Percentiles rank a stretch among this genome's conserved stretches.
Evolutionary conservation across 92 coral and sea anemone genomes (phyloP).

Genomic region (Zoanthus sociatus): DNA sequence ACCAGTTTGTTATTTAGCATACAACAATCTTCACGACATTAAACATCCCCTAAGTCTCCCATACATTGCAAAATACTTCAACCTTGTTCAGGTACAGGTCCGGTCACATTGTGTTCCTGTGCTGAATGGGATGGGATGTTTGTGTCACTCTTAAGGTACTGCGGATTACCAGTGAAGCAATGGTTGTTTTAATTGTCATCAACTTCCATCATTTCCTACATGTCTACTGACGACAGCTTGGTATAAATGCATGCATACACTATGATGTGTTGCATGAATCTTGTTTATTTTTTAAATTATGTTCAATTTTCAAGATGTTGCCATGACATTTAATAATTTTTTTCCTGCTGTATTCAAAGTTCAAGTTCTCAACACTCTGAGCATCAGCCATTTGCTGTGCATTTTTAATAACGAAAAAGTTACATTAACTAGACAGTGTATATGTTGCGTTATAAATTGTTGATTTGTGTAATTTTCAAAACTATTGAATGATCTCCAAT

Average conservation of each 20-base stretch:
- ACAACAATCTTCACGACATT: conserved; percentile 92
- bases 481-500: no score
- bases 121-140: conserved; percentile 43
- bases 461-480: no score
- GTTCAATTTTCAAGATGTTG: not conserved
- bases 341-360: not conserved
- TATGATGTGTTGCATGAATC: conserved; percentile 20
- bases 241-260: conserved; percentile 16
- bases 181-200: conserved; percentile 35
- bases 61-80: conserved; percentile 74
- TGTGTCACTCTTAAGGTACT: conserved; percentile 35
- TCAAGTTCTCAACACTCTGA: no score
- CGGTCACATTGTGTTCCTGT: conserved; percentile 39
- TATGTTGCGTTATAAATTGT: no score
- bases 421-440: no score
- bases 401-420: no score
- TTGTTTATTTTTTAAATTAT: not conserved
- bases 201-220: conserved; percentile 21
- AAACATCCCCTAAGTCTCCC: conserved; percentile 66
- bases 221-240: conserved; percentile 23
- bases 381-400: no score
- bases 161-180: conserved; percentile 26
- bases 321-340: no score
- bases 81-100: conserved; percentile 63
- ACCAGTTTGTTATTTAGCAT: conserved; percentile 76